Evolutionary conservation across 2,888 invertebrate genomes (phyloP).

Genomic region (Andrena fulva): DNA sequence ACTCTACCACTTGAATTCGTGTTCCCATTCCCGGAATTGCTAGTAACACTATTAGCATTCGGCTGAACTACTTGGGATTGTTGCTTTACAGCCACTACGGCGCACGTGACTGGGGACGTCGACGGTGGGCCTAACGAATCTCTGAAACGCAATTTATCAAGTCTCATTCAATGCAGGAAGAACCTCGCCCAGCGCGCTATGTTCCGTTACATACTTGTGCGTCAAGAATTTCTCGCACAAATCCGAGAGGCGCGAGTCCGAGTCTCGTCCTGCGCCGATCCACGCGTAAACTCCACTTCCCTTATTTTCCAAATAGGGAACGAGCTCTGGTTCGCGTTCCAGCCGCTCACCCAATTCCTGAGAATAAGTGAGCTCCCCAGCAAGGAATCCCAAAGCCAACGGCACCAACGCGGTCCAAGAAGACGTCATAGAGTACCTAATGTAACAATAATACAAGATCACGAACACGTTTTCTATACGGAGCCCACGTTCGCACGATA

Average conservation of each 20-base stretch:
- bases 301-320: conserved; percentile 83
- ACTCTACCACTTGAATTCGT: conserved; percentile 43
- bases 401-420: conserved; percentile 83
- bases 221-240: conserved; percentile 93
- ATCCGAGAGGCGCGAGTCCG: conserved; percentile 91
- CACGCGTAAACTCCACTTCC: conserved; percentile 90
- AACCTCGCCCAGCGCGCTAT: not conserved
- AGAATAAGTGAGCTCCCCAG: conserved; percentile 80
- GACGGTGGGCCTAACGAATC: conserved; percentile 79
- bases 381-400: conserved; percentile 81
- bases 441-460: not conserved
- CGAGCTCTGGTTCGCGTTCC: conserved; percentile 80
- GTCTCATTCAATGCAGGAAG: not conserved
- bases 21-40: conserved; percentile 37
- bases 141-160: conserved; percentile 56
- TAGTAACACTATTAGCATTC: conserved; percentile 53
- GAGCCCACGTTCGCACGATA: too few relatives aligned
- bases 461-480: too few relatives aligned
- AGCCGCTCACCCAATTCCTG: conserved; percentile 76
- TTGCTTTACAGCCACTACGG: conserved; percentile 63
- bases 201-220: conserved; percentile 82
- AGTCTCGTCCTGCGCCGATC: conserved; percentile 97
- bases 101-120: conserved; percentile 28
- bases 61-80: conserved; percentile 56
- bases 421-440: conserved; percentile 79